Evolutionary conservation across 2,113 vertebrate species (phyloP).

Genomic region (Lates calcarifer): DNA sequence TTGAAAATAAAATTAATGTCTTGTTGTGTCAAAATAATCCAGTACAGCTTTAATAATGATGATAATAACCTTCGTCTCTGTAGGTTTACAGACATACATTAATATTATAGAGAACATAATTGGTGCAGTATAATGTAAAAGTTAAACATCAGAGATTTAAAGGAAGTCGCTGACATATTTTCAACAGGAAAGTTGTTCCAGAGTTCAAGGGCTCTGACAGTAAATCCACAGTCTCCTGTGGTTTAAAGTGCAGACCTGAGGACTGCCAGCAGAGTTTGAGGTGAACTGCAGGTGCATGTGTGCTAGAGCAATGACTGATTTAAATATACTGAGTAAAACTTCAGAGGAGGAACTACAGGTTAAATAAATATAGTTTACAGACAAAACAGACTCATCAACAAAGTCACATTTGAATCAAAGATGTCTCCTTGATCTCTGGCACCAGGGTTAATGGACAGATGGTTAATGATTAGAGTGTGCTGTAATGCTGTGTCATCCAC

Average conservation of each 20-base stretch:
- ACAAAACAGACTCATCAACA: too few relatives aligned
- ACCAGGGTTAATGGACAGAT: too few relatives aligned
- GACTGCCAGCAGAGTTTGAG: too few relatives aligned
- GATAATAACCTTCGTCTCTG: neutral
- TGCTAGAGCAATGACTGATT: neutral
- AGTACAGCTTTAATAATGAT: neutral
- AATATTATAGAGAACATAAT: neutral
- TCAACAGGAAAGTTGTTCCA: neutral
- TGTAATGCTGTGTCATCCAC: neutral
- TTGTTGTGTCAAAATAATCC: neutral
- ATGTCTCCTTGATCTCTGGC: too few relatives aligned
- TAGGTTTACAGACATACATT: neutral
- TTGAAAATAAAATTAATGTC: neutral
- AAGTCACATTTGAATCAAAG: too few relatives aligned
- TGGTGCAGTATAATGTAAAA: neutral
- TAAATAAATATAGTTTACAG: too few relatives aligned
- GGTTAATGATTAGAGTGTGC: slow-evolving; percentile 11
- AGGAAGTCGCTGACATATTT: neutral
- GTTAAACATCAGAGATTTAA: neutral
- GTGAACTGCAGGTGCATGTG: too few relatives aligned
- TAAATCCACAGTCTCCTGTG: too few relatives aligned
- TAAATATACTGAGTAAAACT: neutral
- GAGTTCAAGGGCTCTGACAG: neutral
- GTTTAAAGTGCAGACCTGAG: neutral
- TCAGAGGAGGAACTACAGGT: too few relatives aligned